These are phyloP conservation scores for Ephydatia muelleri DNA, from an alignment of 37 sponge, comb jelly and placozoan genomes.

Conservation along the genomic window DNA sequence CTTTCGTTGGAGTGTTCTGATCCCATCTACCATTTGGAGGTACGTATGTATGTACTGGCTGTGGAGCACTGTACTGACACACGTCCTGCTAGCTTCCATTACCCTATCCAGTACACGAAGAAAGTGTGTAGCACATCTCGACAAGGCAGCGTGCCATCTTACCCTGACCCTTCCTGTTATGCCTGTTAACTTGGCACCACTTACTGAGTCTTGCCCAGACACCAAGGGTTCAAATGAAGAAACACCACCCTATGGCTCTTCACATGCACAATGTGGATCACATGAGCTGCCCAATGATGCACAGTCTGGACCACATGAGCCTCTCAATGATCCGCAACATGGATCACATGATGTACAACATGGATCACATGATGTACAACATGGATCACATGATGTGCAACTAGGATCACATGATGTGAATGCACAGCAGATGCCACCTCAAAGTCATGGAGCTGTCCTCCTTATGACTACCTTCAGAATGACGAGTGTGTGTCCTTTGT, in stretches of 20 bases:
- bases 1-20: conserved; percentile 46
- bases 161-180: conserved; percentile 71
- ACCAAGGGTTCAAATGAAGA: background rate
- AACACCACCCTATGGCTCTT: background rate
- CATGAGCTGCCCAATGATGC: background rate
- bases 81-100: conserved; percentile 46
- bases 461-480: conserved; percentile 62
- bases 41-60: conserved; percentile 10
- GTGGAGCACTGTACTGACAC: background rate
- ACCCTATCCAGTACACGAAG: conserved; percentile 68
- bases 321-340: background rate
- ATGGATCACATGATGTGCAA: background rate
- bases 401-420: conserved; percentile 5
- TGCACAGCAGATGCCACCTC: conserved; percentile 16
- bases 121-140: conserved; percentile 78
- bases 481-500: conserved; percentile 50
- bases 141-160: conserved; percentile 62
- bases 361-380: background rate
- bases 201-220: background rate
- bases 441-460: conserved; percentile 58
- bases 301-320: too few relatives aligned
- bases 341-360: background rate
- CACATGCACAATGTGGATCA: background rate
- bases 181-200: conserved; percentile 10
- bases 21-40: conserved; percentile 73